Base-by-base conservation (phyloP, 1,140 invertebrate genomes). In the Zophobas atratus region DNA sequence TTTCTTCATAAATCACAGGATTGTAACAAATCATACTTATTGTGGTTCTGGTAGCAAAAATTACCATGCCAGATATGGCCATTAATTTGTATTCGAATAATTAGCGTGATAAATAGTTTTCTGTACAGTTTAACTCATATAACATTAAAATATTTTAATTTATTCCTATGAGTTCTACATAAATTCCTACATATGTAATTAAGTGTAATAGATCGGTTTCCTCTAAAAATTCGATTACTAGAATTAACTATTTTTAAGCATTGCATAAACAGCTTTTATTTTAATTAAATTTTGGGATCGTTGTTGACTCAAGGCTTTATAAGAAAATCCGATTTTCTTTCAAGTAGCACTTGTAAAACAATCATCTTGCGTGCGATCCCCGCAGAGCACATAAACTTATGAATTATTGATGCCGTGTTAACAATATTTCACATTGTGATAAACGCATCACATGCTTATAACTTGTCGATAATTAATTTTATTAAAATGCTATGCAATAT, bases 61-160 rank as follows among this genome's bases (percentile, higher is more conserved):
- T 75, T 74, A 63, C 56, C 74, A 67, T 48, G 74, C 74, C 32
- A 75, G 74, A 63, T 75, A 51, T 56, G 39, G 53, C 56, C 74
- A 75, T 75, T 75, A 75, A 75, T 75, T 75, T 67, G 70, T 75
- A 56, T 60, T 75, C 43, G 74, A 75, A 75, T 75, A 75, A 75
- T 75, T 75, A 75, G 60, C 60, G 60, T 75, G 74, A 75, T 75
- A 75, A 75, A 75, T 75, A 74, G 71, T 74, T 74, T 41, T 74
- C 51, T 74, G 55, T 55, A 74, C 51, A 46, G 55, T 74, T 56
- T 56, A 67, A 43, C 55, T 74, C 51, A 56, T 74, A 56, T 55
- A 53, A 74, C 48, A 43, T 74, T 74, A 74, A 74, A 74, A 74
- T 74, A 74, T 74, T 74, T 46, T 74, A 74, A 74, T 74, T 74